A percentile compares a stretch with the other conserved stretches of the same genome.
phyloP scores from a whole-genome alignment of 2,888 invertebrate genomes.

The Poecilobothrus nobilitatus region DNA sequence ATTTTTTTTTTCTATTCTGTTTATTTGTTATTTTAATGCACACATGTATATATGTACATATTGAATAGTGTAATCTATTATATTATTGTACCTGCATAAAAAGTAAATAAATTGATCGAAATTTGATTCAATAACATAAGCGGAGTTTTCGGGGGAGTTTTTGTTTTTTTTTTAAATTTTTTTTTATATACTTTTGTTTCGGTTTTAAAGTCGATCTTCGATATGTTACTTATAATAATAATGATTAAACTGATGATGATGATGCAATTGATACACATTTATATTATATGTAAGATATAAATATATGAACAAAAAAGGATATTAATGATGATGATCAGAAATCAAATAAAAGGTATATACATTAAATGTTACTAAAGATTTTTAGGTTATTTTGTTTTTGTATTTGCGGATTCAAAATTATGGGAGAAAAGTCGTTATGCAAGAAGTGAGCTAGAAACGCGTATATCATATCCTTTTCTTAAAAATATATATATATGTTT shows the following conservation, averaged over 20 bases:
- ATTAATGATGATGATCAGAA: no score
- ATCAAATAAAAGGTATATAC: no score
- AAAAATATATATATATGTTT: neutral
- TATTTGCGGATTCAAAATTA: no score
- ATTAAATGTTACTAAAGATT: no score
- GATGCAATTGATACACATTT: no score
- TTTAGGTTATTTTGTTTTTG: no score
- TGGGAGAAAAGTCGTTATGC: neutral
- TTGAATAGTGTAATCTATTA: neutral
- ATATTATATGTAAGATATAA: no score
- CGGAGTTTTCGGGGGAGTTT: neutral
- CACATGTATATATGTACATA: neutral
- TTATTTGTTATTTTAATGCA: neutral
- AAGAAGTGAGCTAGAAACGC: slow-evolving; percentile 1
- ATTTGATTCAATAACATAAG: neutral
- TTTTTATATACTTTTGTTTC: no score
- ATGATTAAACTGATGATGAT: no score
- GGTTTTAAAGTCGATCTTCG: no score
- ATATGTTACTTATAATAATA: no score
- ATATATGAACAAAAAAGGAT: no score
- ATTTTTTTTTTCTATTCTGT: neutral
- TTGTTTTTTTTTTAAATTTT: neutral
- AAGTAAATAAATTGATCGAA: neutral
- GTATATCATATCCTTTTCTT: neutral
- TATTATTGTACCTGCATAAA: slow-evolving; percentile 2